These are phyloP conservation scores for Ophion obscuratus DNA, from an alignment of 2,888 invertebrate species.

Conservation along the genomic window DNA sequence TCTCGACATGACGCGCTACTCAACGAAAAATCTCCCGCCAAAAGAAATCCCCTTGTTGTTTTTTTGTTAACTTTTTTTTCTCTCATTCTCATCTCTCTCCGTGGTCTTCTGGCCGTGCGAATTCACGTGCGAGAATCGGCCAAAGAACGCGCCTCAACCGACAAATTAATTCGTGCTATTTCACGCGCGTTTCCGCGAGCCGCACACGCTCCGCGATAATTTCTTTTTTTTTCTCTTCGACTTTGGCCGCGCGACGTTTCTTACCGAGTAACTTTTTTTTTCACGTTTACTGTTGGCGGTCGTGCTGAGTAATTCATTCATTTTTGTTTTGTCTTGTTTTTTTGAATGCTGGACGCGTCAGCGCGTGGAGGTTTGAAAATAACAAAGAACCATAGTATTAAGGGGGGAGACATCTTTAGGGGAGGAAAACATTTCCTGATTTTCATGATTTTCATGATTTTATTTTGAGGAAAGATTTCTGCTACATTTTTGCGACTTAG, in stretches of 20 bases:
- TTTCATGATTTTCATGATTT: too few species aligned
- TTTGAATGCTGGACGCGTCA: too few species aligned
- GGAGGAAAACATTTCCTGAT: too few species aligned
- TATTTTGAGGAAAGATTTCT: too few species aligned
- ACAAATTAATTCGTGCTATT: conserved; percentile 61
- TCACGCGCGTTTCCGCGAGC: conserved; percentile 29
- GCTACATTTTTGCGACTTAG: too few species aligned
- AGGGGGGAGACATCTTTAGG: too few species aligned
- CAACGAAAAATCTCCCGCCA: conserved; percentile 53
- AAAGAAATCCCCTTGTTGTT: conserved; percentile 45
- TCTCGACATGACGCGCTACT: conserved; percentile 38
- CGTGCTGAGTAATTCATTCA: not conserved
- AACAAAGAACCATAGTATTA: too few species aligned
- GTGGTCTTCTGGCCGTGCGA: conserved; percentile 40
- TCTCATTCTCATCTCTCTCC: not conserved
- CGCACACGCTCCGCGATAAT: conserved; percentile 11
- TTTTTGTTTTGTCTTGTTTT: conserved; percentile 7
- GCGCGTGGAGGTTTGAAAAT: too few species aligned
- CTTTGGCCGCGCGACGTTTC: conserved; percentile 22
- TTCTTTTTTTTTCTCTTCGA: not conserved
- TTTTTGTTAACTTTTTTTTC: conserved; percentile 15
- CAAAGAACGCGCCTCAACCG: conserved; percentile 39
- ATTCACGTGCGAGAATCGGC: conserved; percentile 41
- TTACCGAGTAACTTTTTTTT: conserved; percentile 32
- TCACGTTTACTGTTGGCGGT: not conserved